Conservation (phyloP, 2,888 invertebrate genomes). For the Coecobrya sp. region DNA sequence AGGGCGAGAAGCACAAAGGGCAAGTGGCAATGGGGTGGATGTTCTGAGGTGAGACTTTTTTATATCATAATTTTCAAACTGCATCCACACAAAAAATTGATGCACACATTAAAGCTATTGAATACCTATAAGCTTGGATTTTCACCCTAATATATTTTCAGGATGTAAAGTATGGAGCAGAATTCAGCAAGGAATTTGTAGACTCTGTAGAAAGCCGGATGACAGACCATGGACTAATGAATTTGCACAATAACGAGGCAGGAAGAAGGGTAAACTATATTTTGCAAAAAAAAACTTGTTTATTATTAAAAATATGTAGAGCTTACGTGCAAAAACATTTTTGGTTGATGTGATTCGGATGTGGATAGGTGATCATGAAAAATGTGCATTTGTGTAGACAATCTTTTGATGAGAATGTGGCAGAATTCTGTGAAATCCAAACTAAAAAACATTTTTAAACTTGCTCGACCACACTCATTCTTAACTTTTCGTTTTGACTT, state of each 20-base stretch:
- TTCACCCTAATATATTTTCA: constrained; percentile 87
- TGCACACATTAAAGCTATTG: constrained; percentile 5
- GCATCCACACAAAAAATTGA: no score
- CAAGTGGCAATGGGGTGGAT: constrained; percentile 97
- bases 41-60: constrained; percentile 95
- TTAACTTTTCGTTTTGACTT: background rate
- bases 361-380: constrained; percentile 51
- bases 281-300: constrained; percentile 9
- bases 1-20: constrained; percentile 91
- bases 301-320: no score
- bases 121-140: constrained; percentile 28
- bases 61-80: no score
- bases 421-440: background rate
- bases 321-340: background rate
- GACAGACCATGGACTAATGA: constrained; percentile 91
- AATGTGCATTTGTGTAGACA: constrained; percentile 42
- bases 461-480: background rate
- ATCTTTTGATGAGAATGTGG: background rate
- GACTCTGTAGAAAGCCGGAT: constrained; percentile 93
- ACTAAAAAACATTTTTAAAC: no score
- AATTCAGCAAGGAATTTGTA: constrained; percentile 95
- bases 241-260: constrained; percentile 97
- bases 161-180: constrained; percentile 95
- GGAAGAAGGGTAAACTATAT: constrained; percentile 92
- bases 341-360: background rate